Conservation (phyloP, 2,888 invertebrate genomes). For the Agrypnus murinus region DNA sequence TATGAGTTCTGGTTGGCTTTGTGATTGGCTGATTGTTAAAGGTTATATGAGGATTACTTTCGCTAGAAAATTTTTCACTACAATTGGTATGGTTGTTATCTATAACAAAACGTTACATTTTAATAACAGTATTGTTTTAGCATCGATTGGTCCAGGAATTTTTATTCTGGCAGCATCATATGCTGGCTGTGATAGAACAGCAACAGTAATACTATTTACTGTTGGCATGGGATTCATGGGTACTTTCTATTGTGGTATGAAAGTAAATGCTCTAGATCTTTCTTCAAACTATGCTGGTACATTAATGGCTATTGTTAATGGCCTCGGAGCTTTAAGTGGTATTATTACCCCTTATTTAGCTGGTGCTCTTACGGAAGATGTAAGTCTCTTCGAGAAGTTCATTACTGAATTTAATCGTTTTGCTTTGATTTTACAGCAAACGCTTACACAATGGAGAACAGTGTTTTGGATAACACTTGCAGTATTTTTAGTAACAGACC, state of each 20-base stretch:
- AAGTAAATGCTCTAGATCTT: slow-evolving; percentile 79
- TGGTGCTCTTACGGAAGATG: slow-evolving; percentile 76
- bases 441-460: slow-evolving; percentile 81
- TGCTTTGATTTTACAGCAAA: slow-evolving; percentile 71
- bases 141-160: slow-evolving; percentile 77
- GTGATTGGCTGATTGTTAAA: slow-evolving; percentile 80
- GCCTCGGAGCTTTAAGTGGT: slow-evolving; percentile 77
- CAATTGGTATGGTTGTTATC: slow-evolving; percentile 78
- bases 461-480: slow-evolving; percentile 88
- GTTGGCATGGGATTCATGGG: slow-evolving; percentile 80
- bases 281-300: slow-evolving; percentile 79
- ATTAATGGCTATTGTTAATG: slow-evolving; percentile 78
- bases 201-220: slow-evolving; percentile 75
- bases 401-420: slow-evolving; percentile 6
- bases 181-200: slow-evolving; percentile 74
- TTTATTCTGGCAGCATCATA: slow-evolving; percentile 79
- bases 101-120: no score
- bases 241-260: slow-evolving; percentile 80
- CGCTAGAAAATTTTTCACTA: slow-evolving; percentile 80
- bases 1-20: slow-evolving; percentile 78
- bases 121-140: slow-evolving; percentile 66
- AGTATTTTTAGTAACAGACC: slow-evolving; percentile 79
- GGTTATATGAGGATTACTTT: slow-evolving; percentile 74
- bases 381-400: slow-evolving; percentile 66
- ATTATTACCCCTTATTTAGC: slow-evolving; percentile 77